Evolutionary conservation across 1,140 invertebrate genomes (phyloP).

Genomic region (Phymastichus coffea): DNA sequence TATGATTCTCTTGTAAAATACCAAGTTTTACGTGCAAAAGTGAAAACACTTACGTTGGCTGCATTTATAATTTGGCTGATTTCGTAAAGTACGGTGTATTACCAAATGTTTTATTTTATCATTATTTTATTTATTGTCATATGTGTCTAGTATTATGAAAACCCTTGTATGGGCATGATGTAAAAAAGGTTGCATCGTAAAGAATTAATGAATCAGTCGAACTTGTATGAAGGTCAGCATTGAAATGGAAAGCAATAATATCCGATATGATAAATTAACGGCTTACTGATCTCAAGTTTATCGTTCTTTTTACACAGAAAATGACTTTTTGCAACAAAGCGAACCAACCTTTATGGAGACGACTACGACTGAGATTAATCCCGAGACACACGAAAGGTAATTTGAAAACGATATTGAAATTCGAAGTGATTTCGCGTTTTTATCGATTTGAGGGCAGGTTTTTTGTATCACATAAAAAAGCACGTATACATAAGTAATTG

Average conservation of each 20-base stretch:
- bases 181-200: too few species aligned
- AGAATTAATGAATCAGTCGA: too few species aligned
- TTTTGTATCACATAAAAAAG: not conserved
- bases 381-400: constrained; percentile 60
- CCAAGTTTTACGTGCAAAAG: too few species aligned
- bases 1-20: not conserved
- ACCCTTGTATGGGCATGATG: constrained; percentile 55
- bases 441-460: not conserved
- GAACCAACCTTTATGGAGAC: constrained; percentile 60
- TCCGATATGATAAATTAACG: too few species aligned
- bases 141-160: constrained; percentile 51
- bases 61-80: constrained; percentile 40
- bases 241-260: too few species aligned
- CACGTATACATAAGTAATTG: too few species aligned
- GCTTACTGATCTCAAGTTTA: too few species aligned
- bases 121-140: constrained; percentile 54
- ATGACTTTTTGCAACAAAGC: constrained; percentile 63
- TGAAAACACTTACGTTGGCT: constrained; percentile 26
- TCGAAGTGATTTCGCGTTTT: not conserved
- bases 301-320: constrained; percentile 51
- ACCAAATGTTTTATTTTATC: constrained; percentile 49
- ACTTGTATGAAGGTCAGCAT: too few species aligned
- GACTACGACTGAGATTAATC: constrained; percentile 58
- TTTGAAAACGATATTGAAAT: too few species aligned
- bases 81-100: constrained; percentile 43